Base-by-base conservation (phyloP, 2,113 vertebrate species). In the Corythornis vintsioides region DNA sequence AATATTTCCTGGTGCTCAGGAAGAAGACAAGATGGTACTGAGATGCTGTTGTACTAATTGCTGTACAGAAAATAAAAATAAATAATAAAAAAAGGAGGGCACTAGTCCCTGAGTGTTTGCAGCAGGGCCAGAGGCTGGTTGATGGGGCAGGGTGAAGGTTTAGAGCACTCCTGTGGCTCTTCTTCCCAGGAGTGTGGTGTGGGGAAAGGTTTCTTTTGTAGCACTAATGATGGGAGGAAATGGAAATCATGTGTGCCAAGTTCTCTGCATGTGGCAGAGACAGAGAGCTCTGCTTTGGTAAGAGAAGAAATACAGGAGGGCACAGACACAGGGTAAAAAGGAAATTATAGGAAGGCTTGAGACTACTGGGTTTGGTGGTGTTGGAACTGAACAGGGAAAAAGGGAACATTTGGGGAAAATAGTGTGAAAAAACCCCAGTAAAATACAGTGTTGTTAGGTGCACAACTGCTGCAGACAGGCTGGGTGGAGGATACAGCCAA, bases 221-320 rank as follows among this genome's bases (percentile, higher is more conserved):
- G 55, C 59, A 40, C 1, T 3, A 8, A 15, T 7, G 20, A 57
- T 26, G 20, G 38, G 17, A 79, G n/a, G 45, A 64, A 35, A 29
- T 28, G 24, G 15, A 75, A 67, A 31, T 56, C 43, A 64, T 10
- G 40, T 76, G 55, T 79, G 63, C 29, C 42, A 3, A 3, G 33
- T 53, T 6, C 42, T 74, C 59, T 38, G 43, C 1, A 0, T 1
- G 2, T 65, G 55, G 31, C 81, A 52, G 72, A 76, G 75, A 65
- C 0, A 0, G 21, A 59, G 61, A 71, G 14, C 57, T 45, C n/a
- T 43, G 55, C 33, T 73, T 60, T 48, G 56, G 21, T 11, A 31
- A 28, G 18, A 11, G 11, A 55, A 56, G 71, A 43, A 21, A 18
- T 57, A 33, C 0, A 0, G 20, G 24, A 26, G 26, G 22, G 6